Conservation (phyloP, 2,888 invertebrate species). For the Acronicta psi region DNA sequence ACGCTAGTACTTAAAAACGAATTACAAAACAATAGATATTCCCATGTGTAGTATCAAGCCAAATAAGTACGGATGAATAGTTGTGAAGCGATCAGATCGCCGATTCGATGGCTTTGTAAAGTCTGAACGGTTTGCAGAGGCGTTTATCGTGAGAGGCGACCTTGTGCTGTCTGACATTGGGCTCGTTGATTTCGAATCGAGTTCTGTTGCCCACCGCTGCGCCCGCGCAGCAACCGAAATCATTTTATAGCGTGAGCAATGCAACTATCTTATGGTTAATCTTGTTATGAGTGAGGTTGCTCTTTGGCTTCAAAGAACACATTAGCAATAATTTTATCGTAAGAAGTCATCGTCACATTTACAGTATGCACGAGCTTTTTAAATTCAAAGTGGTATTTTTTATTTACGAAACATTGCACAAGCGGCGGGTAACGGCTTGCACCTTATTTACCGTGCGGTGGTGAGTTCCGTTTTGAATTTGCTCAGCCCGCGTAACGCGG, state of each 20-base stretch:
- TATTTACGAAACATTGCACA: slow-evolving; percentile 45
- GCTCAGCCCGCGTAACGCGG: slow-evolving; percentile 83
- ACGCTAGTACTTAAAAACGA: slow-evolving; percentile 55
- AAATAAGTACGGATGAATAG: slow-evolving; percentile 63
- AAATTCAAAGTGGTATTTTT: slow-evolving; percentile 12
- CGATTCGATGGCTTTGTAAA: slow-evolving; percentile 62
- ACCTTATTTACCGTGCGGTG: slow-evolving; percentile 59
- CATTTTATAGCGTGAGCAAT: slow-evolving; percentile 31
- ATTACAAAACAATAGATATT: slow-evolving; percentile 63
- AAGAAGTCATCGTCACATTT: slow-evolving; percentile 12
- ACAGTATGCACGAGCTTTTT: slow-evolving; percentile 7
- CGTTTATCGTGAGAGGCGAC: slow-evolving; percentile 81
- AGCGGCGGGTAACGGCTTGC: slow-evolving; percentile 53
- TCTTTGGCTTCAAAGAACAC: slow-evolving; percentile 22
- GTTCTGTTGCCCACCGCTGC: slow-evolving; percentile 69
- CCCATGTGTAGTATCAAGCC: slow-evolving; percentile 58
- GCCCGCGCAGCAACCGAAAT: slow-evolving; percentile 60
- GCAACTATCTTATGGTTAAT: slow-evolving; percentile 25
- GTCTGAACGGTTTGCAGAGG: slow-evolving; percentile 66
- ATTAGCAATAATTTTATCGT: slow-evolving; percentile 24
- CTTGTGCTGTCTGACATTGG: slow-evolving; percentile 83
- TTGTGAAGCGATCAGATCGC: slow-evolving; percentile 60
- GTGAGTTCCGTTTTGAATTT: slow-evolving; percentile 71
- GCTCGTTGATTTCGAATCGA: slow-evolving; percentile 75
- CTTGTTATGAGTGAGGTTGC: slow-evolving; percentile 24